Evolutionary conservation across 2,797 vertebrate species (phyloP), one percentile per base, ranked within the genome.

Genomic region (Microctenopoma steveboyesi): DNA sequence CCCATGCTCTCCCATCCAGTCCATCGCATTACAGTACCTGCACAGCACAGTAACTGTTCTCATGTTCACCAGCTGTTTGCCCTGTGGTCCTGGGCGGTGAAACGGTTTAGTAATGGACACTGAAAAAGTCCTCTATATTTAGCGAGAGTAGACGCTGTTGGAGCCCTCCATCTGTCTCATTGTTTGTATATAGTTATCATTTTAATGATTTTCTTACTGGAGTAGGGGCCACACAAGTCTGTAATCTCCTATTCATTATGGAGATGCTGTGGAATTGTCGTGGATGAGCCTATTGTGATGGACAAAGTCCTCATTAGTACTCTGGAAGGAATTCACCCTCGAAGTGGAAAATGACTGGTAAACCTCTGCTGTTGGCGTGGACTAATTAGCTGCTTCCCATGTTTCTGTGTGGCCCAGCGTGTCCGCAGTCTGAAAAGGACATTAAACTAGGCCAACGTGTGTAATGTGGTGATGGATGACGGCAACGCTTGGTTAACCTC

Each of bases 401-500:
- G 82, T 86, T 84, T 83, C 78, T 62, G 81, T 85, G 88, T 79
- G 82, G 86, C 85, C 84, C 79, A 72, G 72, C 1, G 55, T 82
- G 73, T 85, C 72, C 90, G 76, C 78, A 85, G 75, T 88, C 86
- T 90, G 91, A 78, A 81, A 90, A 85, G 82, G 88, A 89, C 86
- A 85, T 83, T 90, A 88, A 92, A 91, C 82, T 82, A 84, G 87
- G 86, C 87, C 85, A 79, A 77, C 45, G 66, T 78, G 88, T 75
- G 81, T 89, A 92, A 91, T 85, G 76, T 57, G 79, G 87, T 94
- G 91, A 93, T 91, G 82, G 91, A 93, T 92, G 88, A 82, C 64
- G 48, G 77, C 52, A 27, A 61, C 22, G 87, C 86, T 90, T 83
- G 81, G 91, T 92, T 90, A 82, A 70, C 74, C 40, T 69, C 40